Percentiles rank a stretch among this genome's conserved stretches.
These are phyloP conservation scores for Tetramorium bicarinatum DNA, from an alignment of 2,888 invertebrate species.

Conservation along the genomic window DNA sequence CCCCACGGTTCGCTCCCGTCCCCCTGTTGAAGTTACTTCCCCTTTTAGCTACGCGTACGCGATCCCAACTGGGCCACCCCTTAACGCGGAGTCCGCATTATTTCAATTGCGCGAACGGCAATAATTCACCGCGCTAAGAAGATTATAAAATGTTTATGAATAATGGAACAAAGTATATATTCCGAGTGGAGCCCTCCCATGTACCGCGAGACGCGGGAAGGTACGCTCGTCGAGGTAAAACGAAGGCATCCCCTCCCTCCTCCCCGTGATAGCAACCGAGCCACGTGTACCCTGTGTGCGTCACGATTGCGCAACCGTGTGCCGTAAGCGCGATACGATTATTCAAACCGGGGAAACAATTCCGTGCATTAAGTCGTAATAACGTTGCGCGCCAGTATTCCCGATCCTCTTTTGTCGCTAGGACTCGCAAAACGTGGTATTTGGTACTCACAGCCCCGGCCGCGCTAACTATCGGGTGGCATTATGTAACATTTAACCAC, in stretches of 20 bases:
- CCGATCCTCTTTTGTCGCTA: conserved; percentile 66
- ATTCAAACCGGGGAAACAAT: conserved; percentile 77
- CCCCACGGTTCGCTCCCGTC: conserved; percentile 12
- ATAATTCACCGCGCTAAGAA: conserved; percentile 82
- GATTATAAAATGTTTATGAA: conserved; percentile 85
- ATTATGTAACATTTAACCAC: conserved; percentile 55
- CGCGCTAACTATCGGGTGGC: conserved; percentile 52
- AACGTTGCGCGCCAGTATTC: conserved; percentile 74
- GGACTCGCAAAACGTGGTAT: conserved; percentile 45
- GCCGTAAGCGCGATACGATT: conserved; percentile 72
- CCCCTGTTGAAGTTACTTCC: conserved; percentile 48
- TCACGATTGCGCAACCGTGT: conserved; percentile 59
- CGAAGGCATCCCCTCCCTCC: conserved; percentile 1
- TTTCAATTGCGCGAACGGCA: conserved; percentile 79
- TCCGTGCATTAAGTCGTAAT: conserved; percentile 81
- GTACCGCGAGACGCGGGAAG: conserved; percentile 44
- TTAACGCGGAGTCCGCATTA: conserved; percentile 69
- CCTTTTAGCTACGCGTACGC: conserved; percentile 51
- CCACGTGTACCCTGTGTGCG: conserved; percentile 51
- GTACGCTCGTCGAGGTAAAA: conserved; percentile 57
- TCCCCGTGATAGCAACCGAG: conserved; percentile 26
- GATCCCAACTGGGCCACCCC: conserved; percentile 54
- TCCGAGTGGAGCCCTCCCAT: conserved; percentile 60
- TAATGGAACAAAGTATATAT: conserved; percentile 82
- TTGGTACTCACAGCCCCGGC: conserved; percentile 41